These are phyloP conservation scores for Spodoptera frugiperda DNA, from an alignment of 1,140 invertebrate species.

Conservation along the genomic window DNA sequence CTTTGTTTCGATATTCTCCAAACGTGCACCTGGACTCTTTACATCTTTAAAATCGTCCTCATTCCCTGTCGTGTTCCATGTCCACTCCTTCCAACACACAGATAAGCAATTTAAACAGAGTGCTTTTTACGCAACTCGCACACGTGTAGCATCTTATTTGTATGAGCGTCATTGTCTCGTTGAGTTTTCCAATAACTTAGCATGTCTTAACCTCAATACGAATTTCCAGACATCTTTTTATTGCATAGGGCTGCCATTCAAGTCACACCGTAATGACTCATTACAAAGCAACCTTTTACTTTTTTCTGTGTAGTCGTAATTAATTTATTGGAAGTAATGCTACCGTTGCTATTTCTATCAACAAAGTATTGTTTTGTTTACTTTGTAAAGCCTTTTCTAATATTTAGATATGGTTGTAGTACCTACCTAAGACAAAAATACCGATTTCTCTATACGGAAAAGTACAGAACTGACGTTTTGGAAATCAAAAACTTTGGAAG, in stretches of 20 bases:
- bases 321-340: neutral
- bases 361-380: too few relatives aligned
- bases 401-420: too few relatives aligned
- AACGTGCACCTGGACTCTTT: too few relatives aligned
- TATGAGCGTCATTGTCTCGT: constrained; percentile 42
- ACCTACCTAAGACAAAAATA: too few relatives aligned
- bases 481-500: too few relatives aligned
- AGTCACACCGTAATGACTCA: neutral
- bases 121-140: constrained; percentile 54
- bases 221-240: constrained; percentile 29
- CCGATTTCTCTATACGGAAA: too few relatives aligned
- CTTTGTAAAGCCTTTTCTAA: too few relatives aligned
- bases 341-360: neutral
- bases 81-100: constrained; percentile 15
- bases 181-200: constrained; percentile 40
- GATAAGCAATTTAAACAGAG: constrained; percentile 44
- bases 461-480: too few relatives aligned
- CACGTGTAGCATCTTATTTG: constrained; percentile 48
- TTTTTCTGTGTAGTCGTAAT: neutral
- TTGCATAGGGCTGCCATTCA: constrained; percentile 27
- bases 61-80: constrained; percentile 21
- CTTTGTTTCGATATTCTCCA: too few relatives aligned
- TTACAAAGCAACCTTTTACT: neutral
- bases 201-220: constrained; percentile 38
- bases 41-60: neutral